phyloP scores from a whole-genome alignment of 2,113 vertebrate species.

The Nansenia antarctica region DNA sequence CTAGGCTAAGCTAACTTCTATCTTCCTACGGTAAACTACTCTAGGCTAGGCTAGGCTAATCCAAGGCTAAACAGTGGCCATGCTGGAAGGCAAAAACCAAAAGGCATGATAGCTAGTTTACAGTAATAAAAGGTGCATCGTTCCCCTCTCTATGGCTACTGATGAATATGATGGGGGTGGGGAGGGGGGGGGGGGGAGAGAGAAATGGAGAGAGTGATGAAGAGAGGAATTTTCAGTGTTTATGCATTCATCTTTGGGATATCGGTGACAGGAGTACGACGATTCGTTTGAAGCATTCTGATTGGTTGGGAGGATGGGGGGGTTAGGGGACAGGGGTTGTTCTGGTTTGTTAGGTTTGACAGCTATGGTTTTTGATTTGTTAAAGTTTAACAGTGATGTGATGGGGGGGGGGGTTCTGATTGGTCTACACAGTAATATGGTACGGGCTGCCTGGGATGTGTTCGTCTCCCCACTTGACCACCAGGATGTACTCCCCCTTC shows the following conservation, averaged over 20 bases:
- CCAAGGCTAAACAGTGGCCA: slow-evolving; percentile 8
- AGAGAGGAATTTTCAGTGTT: slow-evolving; percentile 49
- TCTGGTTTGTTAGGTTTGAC: too few relatives aligned
- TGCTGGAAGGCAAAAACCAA: slow-evolving; percentile 33
- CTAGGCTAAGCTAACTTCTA: slow-evolving; percentile 30
- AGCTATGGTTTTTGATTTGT: not conserved
- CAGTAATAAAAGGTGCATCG: slow-evolving; percentile 66
- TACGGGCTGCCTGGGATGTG: slow-evolving; percentile 91
- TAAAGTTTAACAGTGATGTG: not conserved
- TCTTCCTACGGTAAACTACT: slow-evolving; percentile 4
- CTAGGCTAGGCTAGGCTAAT: slow-evolving; percentile 17
- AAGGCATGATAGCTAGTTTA: slow-evolving; percentile 41
- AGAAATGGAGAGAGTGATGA: slow-evolving; percentile 12
- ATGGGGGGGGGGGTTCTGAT: slow-evolving; percentile 5
- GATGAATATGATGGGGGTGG: slow-evolving; percentile 13
- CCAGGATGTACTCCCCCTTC: slow-evolving; percentile 89
- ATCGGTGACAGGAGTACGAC: slow-evolving; percentile 3
- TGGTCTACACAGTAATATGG: slow-evolving; percentile 81
- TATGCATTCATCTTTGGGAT: slow-evolving; percentile 48
- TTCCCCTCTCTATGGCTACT: slow-evolving; percentile 30
- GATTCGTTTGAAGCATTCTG: not conserved
- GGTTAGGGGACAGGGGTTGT: too few relatives aligned
- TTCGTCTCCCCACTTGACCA: slow-evolving; percentile 91
- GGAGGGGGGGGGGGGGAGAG: slow-evolving; percentile 9
- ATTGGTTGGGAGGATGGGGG: not conserved